A percentile compares a stretch with the other conserved stretches of the same genome.
phyloP scores from a whole-genome alignment of 1,140 invertebrate genomes.

The Drosophila trapezifrons region DNA sequence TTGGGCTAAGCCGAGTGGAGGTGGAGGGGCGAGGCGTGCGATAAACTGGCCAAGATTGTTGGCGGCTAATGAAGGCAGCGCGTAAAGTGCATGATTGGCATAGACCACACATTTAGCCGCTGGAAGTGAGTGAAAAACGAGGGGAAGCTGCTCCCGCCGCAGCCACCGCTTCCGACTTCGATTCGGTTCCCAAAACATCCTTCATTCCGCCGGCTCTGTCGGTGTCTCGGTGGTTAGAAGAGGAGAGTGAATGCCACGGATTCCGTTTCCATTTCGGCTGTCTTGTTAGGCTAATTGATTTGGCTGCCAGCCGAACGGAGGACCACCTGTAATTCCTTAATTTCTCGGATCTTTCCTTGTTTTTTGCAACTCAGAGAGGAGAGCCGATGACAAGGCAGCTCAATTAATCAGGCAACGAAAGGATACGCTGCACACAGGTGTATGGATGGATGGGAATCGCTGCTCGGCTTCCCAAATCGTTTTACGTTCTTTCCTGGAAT shows the following conservation, averaged over 20 bases:
- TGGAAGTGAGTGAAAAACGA: conserved; percentile 19
- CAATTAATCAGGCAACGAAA: conserved; percentile 72
- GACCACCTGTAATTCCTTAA: conserved; percentile 58
- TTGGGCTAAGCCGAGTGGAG: conserved; percentile 5
- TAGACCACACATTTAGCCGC: conserved; percentile 74
- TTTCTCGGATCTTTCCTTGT: conserved; percentile 46
- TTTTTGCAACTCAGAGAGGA: conserved; percentile 13
- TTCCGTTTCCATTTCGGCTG: conserved; percentile 54
- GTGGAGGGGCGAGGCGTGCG: conserved; percentile 15
- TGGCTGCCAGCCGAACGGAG: conserved; percentile 31
- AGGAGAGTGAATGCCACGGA: conserved; percentile 6
- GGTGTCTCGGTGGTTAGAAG: conserved; percentile 53
- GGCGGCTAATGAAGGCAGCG: conserved; percentile 69
- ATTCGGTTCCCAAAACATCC: conserved; percentile 15
- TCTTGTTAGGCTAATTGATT: conserved; percentile 82
- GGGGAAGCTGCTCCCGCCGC: conserved; percentile 41
- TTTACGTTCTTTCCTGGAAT: conserved; percentile 22
- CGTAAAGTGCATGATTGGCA: conserved; percentile 82
- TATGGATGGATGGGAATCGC: conserved; percentile 20
- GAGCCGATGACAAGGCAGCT: conserved; percentile 66
- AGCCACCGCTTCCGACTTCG: conserved; percentile 10
- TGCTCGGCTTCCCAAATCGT: conserved; percentile 44
- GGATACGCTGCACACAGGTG: conserved; percentile 44
- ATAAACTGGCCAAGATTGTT: conserved; percentile 62
- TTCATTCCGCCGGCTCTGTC: conserved; percentile 8